phyloP scores from a whole-genome alignment of 2,888 invertebrate genomes.

The Meandrusa payeni region DNA sequence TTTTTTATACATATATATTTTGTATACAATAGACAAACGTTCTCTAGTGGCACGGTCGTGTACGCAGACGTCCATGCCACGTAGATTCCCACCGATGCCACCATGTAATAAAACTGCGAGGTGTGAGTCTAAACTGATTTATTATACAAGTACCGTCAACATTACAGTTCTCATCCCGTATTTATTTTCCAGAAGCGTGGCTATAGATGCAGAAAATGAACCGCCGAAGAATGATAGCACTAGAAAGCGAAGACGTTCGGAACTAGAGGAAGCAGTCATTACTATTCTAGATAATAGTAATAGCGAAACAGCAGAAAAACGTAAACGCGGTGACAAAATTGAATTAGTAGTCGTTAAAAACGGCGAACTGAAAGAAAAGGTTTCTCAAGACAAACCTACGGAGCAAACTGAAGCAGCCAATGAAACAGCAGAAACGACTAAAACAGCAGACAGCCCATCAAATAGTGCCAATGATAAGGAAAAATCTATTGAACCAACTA shows the following conservation, averaged over 20 bases:
- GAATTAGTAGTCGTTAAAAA: conserved; percentile 30
- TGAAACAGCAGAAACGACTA: conserved; percentile 25
- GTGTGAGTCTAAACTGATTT: too few species aligned
- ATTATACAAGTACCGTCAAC: too few species aligned
- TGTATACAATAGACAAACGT: too few species aligned
- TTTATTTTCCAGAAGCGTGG: conserved; percentile 39
- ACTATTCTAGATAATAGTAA: conserved; percentile 44
- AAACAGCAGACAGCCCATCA: conserved; percentile 35
- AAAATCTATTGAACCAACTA: conserved; percentile 33
- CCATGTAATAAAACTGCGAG: too few species aligned
- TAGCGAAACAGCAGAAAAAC: conserved; percentile 38
- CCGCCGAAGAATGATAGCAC: conserved; percentile 32
- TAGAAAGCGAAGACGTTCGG: conserved; percentile 63
- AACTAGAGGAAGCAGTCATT: conserved; percentile 52
- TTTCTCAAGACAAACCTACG: conserved; percentile 5
- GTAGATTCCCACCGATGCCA: too few species aligned
- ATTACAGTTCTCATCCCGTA: too few species aligned
- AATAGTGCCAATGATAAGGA: conserved; percentile 36
- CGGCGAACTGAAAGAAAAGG: conserved; percentile 24
- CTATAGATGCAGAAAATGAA: conserved; percentile 41
- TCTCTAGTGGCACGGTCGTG: too few species aligned
- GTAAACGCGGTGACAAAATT: conserved; percentile 37
- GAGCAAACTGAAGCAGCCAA: conserved; percentile 22
- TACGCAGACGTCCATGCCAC: too few species aligned
- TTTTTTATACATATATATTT: too few species aligned